These are phyloP conservation scores for Phrynocephalus guinanensis DNA, from an alignment of 2,797 vertebrate species.

Conservation along the genomic window DNA sequence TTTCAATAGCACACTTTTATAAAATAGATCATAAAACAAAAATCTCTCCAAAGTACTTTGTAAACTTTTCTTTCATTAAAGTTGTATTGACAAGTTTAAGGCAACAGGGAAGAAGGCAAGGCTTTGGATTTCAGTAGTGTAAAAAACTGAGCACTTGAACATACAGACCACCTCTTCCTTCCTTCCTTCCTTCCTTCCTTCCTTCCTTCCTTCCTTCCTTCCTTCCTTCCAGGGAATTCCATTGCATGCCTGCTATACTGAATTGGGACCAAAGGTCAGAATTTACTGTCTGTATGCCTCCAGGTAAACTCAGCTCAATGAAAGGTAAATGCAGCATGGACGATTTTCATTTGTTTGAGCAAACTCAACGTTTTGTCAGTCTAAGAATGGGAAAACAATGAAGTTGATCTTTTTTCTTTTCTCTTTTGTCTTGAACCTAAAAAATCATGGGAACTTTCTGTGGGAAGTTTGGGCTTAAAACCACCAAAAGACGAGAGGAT, in stretches of 20 bases:
- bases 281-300: background rate
- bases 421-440: conserved; percentile 20
- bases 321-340: background rate
- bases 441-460: conserved; percentile 58
- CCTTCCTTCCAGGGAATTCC: conserved; percentile 4
- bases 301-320: background rate
- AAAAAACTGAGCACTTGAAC: conserved; percentile 23
- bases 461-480: conserved; percentile 51
- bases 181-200: background rate
- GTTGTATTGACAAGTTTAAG: background rate
- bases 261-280: conserved; percentile 1
- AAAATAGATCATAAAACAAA: conserved; percentile 58
- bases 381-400: conserved; percentile 41
- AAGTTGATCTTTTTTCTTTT: conserved; percentile 24
- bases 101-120: background rate
- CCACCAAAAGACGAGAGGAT: conserved; percentile 42
- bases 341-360: conserved; percentile 5
- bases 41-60: conserved; percentile 21
- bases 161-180: background rate
- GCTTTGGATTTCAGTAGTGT: background rate
- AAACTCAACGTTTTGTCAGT: background rate
- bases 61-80: conserved; percentile 25
- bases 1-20: conserved; percentile 58
- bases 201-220: background rate
- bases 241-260: background rate